Percentiles rank a stretch among this genome's conserved stretches.
Evolutionary conservation across 2,113 vertebrate species (phyloP).

Genomic region (Peromyscus californicus): DNA sequence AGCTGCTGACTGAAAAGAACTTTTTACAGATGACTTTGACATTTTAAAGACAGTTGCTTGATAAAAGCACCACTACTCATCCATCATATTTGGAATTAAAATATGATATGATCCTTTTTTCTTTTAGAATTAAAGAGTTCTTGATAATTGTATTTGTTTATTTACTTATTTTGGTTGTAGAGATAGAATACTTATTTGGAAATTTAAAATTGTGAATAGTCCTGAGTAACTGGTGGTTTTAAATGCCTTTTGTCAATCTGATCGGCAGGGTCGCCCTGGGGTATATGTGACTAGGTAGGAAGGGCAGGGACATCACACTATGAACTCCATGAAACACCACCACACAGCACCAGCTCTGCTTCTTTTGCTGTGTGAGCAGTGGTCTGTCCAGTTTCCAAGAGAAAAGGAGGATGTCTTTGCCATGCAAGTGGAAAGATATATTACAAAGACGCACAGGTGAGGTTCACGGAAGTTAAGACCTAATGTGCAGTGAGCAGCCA

Average conservation of each 20-base stretch:
- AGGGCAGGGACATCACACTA: background rate
- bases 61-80: background rate
- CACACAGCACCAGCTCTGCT: background rate
- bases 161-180: background rate
- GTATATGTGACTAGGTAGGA: background rate
- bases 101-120: slow-evolving; percentile 4
- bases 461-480: background rate
- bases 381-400: slow-evolving; percentile 28
- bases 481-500: background rate
- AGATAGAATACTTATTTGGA: background rate
- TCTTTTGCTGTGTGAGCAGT: background rate
- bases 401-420: background rate
- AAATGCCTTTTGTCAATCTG: slow-evolving; percentile 1
- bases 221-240: slow-evolving; percentile 4
- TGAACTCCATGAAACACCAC: background rate
- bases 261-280: background rate
- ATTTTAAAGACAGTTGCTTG: background rate
- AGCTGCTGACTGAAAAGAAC: background rate
- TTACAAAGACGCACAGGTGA: background rate
- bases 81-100: slow-evolving; percentile 18
- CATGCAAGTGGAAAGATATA: background rate
- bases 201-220: background rate
- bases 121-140: slow-evolving; percentile 3
- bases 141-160: background rate
- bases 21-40: background rate